phyloP scores from a whole-genome alignment of 2,113 vertebrate genomes.

The Anser brachyrhynchus region DNA sequence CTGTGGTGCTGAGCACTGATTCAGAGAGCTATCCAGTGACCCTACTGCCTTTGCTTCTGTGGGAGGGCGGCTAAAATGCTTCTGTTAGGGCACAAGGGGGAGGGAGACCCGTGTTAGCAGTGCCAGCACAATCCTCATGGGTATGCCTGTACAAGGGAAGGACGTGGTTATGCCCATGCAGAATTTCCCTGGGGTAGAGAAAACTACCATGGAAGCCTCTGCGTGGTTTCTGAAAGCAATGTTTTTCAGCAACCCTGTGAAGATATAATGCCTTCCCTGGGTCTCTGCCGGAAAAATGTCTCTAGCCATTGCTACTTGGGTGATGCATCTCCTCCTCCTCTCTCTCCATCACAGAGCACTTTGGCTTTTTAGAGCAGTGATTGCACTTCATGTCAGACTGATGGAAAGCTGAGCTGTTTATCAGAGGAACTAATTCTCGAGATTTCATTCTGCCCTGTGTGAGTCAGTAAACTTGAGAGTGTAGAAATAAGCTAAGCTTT shows the following conservation, averaged over 20 bases:
- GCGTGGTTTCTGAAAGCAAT: neutral
- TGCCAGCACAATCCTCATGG: neutral
- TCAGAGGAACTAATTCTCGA: neutral
- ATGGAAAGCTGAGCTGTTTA: slow-evolving; percentile 34
- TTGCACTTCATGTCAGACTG: slow-evolving; percentile 10
- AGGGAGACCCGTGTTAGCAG: neutral
- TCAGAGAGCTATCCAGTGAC: neutral
- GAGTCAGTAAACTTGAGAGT: neutral
- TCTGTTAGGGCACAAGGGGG: neutral
- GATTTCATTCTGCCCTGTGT: neutral
- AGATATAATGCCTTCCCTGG: neutral
- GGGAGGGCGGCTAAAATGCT: neutral
- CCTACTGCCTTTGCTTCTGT: neutral
- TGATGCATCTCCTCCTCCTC: neutral
- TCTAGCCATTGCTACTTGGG: neutral
- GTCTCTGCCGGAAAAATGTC: slow-evolving; percentile 4
- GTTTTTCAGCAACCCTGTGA: neutral
- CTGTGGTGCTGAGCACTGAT: neutral
- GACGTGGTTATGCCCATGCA: neutral
- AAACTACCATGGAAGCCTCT: neutral
- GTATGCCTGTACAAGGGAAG: neutral
- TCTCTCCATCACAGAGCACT: neutral
- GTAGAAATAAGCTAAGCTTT: neutral
- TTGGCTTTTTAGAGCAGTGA: neutral
- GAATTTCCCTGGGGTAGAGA: neutral